Percentiles rank a stretch among this genome's conserved stretches.
Conservation (phyloP, 2,888 invertebrate genomes). For the Drosophila limbata region DNA sequence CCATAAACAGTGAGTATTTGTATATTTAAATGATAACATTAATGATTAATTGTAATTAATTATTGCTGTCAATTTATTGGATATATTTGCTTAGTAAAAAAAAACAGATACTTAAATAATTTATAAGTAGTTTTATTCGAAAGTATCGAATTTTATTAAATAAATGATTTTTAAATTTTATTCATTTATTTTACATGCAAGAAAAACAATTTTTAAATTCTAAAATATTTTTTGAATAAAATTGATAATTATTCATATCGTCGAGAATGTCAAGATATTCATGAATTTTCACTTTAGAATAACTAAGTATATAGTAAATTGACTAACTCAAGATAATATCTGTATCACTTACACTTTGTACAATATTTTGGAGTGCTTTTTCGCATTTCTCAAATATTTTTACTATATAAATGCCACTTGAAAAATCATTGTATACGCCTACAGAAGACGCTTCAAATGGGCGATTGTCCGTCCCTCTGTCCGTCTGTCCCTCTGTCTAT, state of each 20-base stretch:
- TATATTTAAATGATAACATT: constrained; percentile 6
- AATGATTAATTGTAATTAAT: constrained; percentile 8
- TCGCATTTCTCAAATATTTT: constrained; percentile 30
- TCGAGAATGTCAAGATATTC: too few species aligned
- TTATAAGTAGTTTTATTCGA: neutral
- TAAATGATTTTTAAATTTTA: too few species aligned
- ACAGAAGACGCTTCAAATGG: constrained; percentile 24
- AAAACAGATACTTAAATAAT: neutral
- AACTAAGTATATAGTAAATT: too few species aligned
- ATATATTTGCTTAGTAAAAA: neutral
- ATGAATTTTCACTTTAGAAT: neutral
- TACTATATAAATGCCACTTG: constrained; percentile 46
- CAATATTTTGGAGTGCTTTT: constrained; percentile 14
- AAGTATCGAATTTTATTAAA: neutral
- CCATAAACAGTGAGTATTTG: neutral
- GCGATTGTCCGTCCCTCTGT: constrained; percentile 7
- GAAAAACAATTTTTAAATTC: too few species aligned
- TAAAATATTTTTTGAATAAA: too few species aligned
- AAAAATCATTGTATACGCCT: constrained; percentile 33
- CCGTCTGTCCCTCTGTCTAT: neutral
- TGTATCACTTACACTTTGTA: neutral
- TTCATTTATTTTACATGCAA: too few species aligned
- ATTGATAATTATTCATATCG: too few species aligned
- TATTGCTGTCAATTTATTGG: neutral
- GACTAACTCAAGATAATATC: neutral